Evolutionary conservation across 2,113 vertebrate species (phyloP).

Genomic region (Nymphicus hollandicus): DNA sequence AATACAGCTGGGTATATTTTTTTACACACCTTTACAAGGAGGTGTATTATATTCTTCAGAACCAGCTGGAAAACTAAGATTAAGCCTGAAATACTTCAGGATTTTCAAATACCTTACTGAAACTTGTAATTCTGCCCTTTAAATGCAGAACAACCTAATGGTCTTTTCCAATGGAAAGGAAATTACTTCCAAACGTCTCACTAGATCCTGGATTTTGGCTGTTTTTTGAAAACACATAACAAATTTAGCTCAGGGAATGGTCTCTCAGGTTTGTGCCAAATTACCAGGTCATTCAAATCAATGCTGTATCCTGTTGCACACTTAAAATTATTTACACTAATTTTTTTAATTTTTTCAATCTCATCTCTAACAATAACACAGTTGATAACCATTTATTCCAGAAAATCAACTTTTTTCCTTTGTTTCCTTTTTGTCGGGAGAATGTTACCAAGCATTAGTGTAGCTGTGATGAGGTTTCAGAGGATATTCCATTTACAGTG

Average conservation of each 20-base stretch:
- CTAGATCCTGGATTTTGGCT: constrained; percentile 32
- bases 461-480: not conserved
- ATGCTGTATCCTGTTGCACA: constrained; percentile 30
- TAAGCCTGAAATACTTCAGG: constrained; percentile 1
- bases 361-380: constrained; percentile 47
- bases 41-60: not conserved
- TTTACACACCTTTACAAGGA: constrained; percentile 33
- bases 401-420: constrained; percentile 38
- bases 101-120: constrained; percentile 21
- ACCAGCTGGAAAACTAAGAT: constrained; percentile 27
- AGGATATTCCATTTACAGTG: constrained; percentile 36
- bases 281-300: constrained; percentile 67
- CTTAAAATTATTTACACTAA: constrained; percentile 67
- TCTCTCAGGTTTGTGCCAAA: constrained; percentile 45
- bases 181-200: constrained; percentile 26
- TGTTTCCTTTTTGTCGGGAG: constrained; percentile 46
- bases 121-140: constrained; percentile 26
- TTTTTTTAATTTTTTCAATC: constrained; percentile 66
- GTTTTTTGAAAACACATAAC: constrained; percentile 48
- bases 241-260: constrained; percentile 63
- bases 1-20: constrained; percentile 4
- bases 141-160: constrained; percentile 18
- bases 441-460: constrained; percentile 1
- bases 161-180: constrained; percentile 30
- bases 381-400: constrained; percentile 43